phyloP scores from a whole-genome alignment of 2,888 invertebrate species.

The Drosophila koepferae region DNA sequence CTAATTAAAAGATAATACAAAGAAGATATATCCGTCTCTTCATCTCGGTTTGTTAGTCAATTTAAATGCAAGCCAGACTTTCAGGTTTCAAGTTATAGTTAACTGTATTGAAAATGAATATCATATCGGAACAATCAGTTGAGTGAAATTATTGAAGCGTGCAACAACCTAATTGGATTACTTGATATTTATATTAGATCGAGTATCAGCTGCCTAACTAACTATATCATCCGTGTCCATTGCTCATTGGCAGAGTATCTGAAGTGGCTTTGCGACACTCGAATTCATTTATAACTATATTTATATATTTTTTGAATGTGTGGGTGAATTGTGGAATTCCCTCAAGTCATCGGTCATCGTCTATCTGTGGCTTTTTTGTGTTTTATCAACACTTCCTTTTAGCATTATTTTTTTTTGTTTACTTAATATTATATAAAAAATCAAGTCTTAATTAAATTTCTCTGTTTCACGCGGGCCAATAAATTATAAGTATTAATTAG shows the following conservation, averaged over 20 bases:
- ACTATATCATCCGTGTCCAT: not conserved
- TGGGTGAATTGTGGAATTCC: not conserved
- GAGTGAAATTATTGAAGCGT: constrained; percentile 1
- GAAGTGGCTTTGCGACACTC: not conserved
- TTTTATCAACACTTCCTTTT: not conserved
- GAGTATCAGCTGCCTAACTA: not conserved
- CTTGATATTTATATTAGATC: not conserved
- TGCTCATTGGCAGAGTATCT: not conserved
- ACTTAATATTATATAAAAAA: not conserved
- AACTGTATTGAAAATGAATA: not conserved
- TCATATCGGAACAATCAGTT: not conserved
- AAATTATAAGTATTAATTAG: not conserved
- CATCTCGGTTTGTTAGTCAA: not conserved
- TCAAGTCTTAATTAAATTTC: not conserved
- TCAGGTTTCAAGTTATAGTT: not conserved
- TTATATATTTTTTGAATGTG: not conserved
- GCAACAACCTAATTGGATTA: not conserved
- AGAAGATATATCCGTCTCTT: constrained; percentile 1
- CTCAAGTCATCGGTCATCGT: constrained; percentile 2
- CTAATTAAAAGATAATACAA: not conserved
- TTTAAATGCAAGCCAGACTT: constrained; percentile 1
- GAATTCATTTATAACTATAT: constrained; percentile 1
- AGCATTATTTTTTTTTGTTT: not conserved
- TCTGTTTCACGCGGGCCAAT: not conserved
- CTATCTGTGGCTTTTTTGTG: not conserved